Percentiles rank a stretch among this genome's conserved stretches.
These are phyloP conservation scores for Yponomeuta sedellus DNA, from an alignment of 2,888 invertebrate species.

Conservation along the genomic window DNA sequence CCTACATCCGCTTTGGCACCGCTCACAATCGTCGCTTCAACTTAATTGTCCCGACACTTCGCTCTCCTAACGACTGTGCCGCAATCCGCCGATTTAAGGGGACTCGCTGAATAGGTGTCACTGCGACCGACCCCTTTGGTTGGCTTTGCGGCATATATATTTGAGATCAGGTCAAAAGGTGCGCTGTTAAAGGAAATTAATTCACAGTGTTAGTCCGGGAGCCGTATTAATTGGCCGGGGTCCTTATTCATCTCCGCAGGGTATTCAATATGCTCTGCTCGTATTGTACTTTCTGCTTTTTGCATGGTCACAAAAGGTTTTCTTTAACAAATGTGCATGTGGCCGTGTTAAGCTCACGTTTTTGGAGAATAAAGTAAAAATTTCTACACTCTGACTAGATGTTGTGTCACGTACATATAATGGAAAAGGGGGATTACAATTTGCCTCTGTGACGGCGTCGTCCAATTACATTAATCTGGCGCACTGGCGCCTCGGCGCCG, in stretches of 20 bases:
- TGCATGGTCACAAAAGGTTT: constrained; percentile 30
- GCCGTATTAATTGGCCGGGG: neutral
- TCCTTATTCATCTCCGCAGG: neutral
- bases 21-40: constrained; percentile 74
- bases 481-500: constrained; percentile 48
- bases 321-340: constrained; percentile 8
- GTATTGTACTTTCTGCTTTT: neutral
- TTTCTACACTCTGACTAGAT: constrained; percentile 53
- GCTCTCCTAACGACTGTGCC: constrained; percentile 71
- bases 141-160: constrained; percentile 41
- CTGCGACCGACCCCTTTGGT: constrained; percentile 42
- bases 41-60: constrained; percentile 76
- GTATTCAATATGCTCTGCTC: neutral
- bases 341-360: constrained; percentile 7
- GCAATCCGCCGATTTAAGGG: constrained; percentile 72
- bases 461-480: constrained; percentile 75
- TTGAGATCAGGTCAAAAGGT: constrained; percentile 44
- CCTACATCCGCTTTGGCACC: constrained; percentile 75
- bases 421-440: constrained; percentile 71
- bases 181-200: neutral
- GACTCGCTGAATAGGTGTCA: constrained; percentile 26
- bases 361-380: constrained; percentile 42
- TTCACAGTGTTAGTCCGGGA: neutral
- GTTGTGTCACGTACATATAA: constrained; percentile 41
- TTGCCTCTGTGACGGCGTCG: constrained; percentile 73